Evolutionary conservation across 2,797 vertebrate species (phyloP), one percentile per base, ranked within the genome.

Genomic region (Artibeus jamaicensis): DNA sequence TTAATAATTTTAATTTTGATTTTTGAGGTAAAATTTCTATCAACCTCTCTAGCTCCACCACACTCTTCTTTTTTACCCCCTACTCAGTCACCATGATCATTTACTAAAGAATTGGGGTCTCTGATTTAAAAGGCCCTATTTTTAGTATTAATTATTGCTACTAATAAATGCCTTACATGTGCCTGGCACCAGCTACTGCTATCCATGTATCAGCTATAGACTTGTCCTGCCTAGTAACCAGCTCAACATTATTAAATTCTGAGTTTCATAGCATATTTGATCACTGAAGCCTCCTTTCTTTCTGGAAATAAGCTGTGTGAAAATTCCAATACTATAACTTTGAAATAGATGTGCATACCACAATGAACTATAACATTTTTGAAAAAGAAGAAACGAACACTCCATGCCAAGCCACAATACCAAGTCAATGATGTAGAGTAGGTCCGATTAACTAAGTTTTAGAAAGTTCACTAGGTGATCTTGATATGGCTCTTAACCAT

Each of bases 1-100:
- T 21, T 32, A 88, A 57, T 65, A 8, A 42, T 78, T 90, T 90
- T 57, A 59, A 65, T 82, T 77, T 94, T 94, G 7, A 9, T 53
- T 94, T 87, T 57, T 44, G 46, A 95, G 29, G 65, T 34, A 68
- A 65, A 74, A 71, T 91, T 85, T 87, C 59, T 93, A 24, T 53
- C 18, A 50, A 18, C 9, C 24, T 83, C 32, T 96, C 6, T 7
- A 83, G 2, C 2, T 1, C 9, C 12, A 59, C 24, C 21, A n/a
- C 5, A 9, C 14, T 62, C 15, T 24, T 26, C 26, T 21, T 6
- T 26, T 59, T 26, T 21, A 24, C 15, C 22, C 4, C 3, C 6
- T 76, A 5, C 11, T 44, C 44, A 65, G 29, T 86, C 34, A 53
- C 34, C 29, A 12, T 34, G 15, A 50, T 65, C 16, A 77, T 85